phyloP scores from a whole-genome alignment of 2,888 invertebrate species.

The Malthinus seriepunctatus region DNA sequence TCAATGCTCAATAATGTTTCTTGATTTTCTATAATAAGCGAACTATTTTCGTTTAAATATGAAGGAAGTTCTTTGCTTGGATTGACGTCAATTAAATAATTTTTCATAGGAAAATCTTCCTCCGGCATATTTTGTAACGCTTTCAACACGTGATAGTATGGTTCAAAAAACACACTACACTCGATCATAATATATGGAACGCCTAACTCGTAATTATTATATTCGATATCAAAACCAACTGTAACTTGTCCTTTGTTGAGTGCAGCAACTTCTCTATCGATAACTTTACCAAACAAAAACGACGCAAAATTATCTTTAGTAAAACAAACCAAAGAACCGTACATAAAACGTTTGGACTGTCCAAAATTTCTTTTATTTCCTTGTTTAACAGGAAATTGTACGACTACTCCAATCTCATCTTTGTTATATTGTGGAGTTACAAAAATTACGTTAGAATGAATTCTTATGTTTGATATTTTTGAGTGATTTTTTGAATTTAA shows the following conservation, averaged over 20 bases:
- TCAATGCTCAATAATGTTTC: background rate
- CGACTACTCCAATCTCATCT: constrained; percentile 55
- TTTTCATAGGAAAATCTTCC: constrained; percentile 67
- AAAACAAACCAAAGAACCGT: constrained; percentile 74
- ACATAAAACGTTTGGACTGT: constrained; percentile 65
- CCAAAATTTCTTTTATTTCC: constrained; percentile 53
- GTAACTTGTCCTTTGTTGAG: constrained; percentile 59
- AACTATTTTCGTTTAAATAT: constrained; percentile 45
- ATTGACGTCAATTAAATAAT: constrained; percentile 65
- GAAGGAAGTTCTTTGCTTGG: constrained; percentile 46
- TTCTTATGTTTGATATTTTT: constrained; percentile 43
- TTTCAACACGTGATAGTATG: constrained; percentile 73
- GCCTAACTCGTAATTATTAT: constrained; percentile 37
- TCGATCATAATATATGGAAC: constrained; percentile 68
- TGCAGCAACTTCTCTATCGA: constrained; percentile 59
- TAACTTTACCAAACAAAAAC: constrained; percentile 70
- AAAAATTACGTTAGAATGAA: constrained; percentile 58
- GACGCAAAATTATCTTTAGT: constrained; percentile 70
- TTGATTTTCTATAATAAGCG: constrained; percentile 19
- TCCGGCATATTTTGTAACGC: constrained; percentile 64
- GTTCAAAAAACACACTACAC: constrained; percentile 79
- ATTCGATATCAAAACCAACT: constrained; percentile 14
- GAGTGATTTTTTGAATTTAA: background rate
- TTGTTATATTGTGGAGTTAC: constrained; percentile 52
- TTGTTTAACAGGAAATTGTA: constrained; percentile 35